Evolutionary conservation across 2,113 vertebrate genomes (phyloP).

Genomic region (Pterophyllum scalare): DNA sequence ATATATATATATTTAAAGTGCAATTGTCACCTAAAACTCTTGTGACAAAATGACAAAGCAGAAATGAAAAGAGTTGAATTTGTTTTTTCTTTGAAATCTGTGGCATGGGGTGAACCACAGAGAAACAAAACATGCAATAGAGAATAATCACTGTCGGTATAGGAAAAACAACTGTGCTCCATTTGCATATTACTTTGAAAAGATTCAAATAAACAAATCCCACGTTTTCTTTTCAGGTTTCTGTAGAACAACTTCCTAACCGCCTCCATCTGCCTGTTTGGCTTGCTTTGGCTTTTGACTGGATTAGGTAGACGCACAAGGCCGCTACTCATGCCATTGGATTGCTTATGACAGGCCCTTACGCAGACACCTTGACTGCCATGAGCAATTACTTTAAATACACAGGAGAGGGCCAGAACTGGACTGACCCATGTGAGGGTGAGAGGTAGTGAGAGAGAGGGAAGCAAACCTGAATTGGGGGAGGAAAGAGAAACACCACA

Average conservation of each 20-base stretch:
- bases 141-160: neutral
- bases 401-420: constrained; percentile 57
- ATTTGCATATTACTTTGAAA: constrained; percentile 33
- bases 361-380: constrained; percentile 78
- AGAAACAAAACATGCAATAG: neutral
- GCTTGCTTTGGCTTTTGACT: constrained; percentile 50
- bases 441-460: constrained; percentile 18
- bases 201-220: constrained; percentile 46
- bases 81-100: neutral
- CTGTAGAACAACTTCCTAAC: constrained; percentile 49
- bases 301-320: constrained; percentile 75
- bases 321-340: constrained; percentile 68
- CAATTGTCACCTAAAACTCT: neutral
- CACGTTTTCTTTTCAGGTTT: constrained; percentile 13
- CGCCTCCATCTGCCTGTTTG: constrained; percentile 41
- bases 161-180: neutral
- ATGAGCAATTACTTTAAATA: constrained; percentile 76
- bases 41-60: constrained; percentile 6
- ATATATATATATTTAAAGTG: neutral
- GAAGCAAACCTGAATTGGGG: constrained; percentile 13
- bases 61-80: constrained; percentile 15
- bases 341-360: constrained; percentile 81
- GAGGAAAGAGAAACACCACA: constrained; percentile 26
- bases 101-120: neutral
- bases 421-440: constrained; percentile 56